phyloP scores from a whole-genome alignment of 2,797 vertebrate species.

The Sebastes nivosus region DNA sequence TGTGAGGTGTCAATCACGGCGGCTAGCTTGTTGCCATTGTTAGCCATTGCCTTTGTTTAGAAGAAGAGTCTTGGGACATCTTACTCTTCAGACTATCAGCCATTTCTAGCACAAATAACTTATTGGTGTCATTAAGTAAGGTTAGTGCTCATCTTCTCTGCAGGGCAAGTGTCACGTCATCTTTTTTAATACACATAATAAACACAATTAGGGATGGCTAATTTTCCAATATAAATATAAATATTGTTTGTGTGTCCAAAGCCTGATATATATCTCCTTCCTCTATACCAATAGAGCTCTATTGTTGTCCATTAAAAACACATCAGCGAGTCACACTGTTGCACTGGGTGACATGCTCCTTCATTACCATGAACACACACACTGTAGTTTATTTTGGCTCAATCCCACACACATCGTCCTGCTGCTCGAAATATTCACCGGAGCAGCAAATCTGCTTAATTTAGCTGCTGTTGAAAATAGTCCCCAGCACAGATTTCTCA shows the following conservation, averaged over 20 bases:
- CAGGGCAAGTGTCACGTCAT: background rate
- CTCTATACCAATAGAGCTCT: background rate
- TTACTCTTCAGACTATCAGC: no score
- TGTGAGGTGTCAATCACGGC: no score
- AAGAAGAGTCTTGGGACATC: no score
- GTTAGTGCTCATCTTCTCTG: no score
- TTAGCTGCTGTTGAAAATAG: background rate
- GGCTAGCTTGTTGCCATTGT: no score
- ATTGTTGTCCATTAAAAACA: background rate
- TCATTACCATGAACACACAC: no score
- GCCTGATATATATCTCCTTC: background rate
- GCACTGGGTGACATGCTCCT: no score
- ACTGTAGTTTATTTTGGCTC: no score
- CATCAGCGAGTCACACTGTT: background rate
- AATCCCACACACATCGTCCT: background rate
- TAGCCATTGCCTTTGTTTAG: no score
- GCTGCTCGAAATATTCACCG: background rate
- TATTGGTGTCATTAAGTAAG: no score
- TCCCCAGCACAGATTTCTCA: no score
- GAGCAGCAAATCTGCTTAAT: background rate
- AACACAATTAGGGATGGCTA: background rate
- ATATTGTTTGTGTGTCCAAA: background rate
- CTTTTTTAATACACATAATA: background rate
- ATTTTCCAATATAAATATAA: background rate
- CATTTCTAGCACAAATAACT: no score